Conservation (phyloP, 1,140 invertebrate genomes). For the Globodera ellingtonae region DNA sequence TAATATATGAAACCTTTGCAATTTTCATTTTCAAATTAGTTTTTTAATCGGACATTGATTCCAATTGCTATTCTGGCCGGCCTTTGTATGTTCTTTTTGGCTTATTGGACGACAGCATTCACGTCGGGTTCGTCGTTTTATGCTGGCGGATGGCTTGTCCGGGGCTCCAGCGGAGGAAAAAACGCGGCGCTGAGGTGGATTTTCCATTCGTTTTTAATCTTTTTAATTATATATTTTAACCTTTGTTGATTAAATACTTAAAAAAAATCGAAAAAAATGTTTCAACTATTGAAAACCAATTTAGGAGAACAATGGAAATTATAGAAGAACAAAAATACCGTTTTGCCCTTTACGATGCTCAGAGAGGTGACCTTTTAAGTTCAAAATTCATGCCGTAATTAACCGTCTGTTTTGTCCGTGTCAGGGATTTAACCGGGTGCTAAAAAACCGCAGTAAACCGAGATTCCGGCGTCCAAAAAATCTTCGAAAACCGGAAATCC, state of each 20-base stretch:
- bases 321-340: conserved; percentile 55
- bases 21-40: conserved; percentile 12
- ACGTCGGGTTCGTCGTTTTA: conserved; percentile 48
- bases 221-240: too few relatives aligned
- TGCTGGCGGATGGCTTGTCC: conserved; percentile 49
- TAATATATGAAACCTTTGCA: too few relatives aligned
- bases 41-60: conserved; percentile 49
- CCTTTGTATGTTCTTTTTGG: conserved; percentile 54
- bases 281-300: neutral
- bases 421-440: too few relatives aligned
- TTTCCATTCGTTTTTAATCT: neutral
- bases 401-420: too few relatives aligned
- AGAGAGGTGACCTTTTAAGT: neutral
- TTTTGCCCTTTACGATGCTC: conserved; percentile 35
- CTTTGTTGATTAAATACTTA: too few relatives aligned
- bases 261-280: too few relatives aligned
- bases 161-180: conserved; percentile 51
- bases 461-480: too few relatives aligned
- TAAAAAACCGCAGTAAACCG: neutral
- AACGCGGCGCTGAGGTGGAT: conserved; percentile 50
- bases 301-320: conserved; percentile 53
- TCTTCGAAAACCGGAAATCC: too few relatives aligned
- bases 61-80: conserved; percentile 43
- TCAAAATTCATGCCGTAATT: too few relatives aligned
- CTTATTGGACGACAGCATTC: conserved; percentile 49